A percentile compares a stretch with the other conserved stretches of the same genome.
Evolutionary conservation across 1,140 invertebrate genomes (phyloP).

Genomic region (Drosophila sulfurigaster): DNA sequence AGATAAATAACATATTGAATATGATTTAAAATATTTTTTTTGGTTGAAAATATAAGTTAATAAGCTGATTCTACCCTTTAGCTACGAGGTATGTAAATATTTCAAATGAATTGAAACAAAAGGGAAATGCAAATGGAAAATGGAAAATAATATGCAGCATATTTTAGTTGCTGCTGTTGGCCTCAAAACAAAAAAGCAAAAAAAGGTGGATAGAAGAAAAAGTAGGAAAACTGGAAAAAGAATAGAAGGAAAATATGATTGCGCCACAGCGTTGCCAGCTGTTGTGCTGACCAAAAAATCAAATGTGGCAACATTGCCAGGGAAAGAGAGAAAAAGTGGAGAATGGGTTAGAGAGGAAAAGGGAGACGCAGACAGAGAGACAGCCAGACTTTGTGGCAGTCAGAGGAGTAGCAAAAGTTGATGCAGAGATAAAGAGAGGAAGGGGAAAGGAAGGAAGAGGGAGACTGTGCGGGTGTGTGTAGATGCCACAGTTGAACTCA

Average conservation of each 20-base stretch:
- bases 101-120: slow-evolving; percentile 69
- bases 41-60: too few species aligned
- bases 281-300: slow-evolving; percentile 42
- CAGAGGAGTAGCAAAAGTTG: background rate
- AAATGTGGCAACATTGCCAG: slow-evolving; percentile 67
- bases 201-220: slow-evolving; percentile 1
- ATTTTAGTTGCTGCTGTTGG: slow-evolving; percentile 73
- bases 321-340: background rate
- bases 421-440: background rate
- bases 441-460: background rate
- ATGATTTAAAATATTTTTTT: too few species aligned
- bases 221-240: slow-evolving; percentile 1
- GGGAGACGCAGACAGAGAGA: slow-evolving; percentile 1
- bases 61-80: too few species aligned
- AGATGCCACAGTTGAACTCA: slow-evolving; percentile 35
- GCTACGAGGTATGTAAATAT: slow-evolving; percentile 15
- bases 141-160: slow-evolving; percentile 71
- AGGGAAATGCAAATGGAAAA: slow-evolving; percentile 72
- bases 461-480: background rate
- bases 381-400: slow-evolving; percentile 8
- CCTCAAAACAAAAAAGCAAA: slow-evolving; percentile 26
- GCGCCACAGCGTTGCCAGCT: slow-evolving; percentile 65
- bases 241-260: slow-evolving; percentile 54
- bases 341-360: background rate
- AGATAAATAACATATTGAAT: too few species aligned